Evolutionary conservation across 2,113 vertebrate genomes (phyloP).

Genomic region (Dinomys branickii): DNA sequence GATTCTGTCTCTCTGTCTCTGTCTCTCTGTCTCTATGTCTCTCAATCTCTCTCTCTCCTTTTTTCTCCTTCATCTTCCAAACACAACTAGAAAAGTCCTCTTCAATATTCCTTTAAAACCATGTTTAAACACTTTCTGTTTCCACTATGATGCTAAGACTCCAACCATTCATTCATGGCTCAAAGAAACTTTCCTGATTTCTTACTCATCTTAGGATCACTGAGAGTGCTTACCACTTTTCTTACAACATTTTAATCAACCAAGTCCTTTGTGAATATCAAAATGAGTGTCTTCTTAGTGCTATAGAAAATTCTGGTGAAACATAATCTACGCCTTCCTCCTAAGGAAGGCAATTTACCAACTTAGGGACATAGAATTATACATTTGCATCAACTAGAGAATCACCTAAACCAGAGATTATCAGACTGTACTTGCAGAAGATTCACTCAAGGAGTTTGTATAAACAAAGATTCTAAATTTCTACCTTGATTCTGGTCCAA

Average conservation of each 20-base stretch:
- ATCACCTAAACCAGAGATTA: not conserved
- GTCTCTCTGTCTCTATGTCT: not conserved
- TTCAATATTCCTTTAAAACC: not conserved
- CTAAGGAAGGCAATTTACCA: not conserved
- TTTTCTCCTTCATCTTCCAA: not conserved
- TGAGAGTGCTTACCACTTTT: not conserved
- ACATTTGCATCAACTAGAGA: not conserved
- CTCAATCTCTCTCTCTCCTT: not conserved
- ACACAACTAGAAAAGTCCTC: not conserved
- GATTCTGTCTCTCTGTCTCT: not conserved
- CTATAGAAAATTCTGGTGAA: not conserved
- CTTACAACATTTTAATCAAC: not conserved
- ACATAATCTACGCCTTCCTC: not conserved
- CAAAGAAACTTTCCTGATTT: not conserved
- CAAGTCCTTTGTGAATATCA: not conserved
- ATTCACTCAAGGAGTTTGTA: not conserved
- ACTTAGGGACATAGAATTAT: not conserved
- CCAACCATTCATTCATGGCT: not conserved
- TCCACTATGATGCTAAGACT: not conserved
- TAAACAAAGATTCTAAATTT: not conserved
- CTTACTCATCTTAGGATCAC: not conserved
- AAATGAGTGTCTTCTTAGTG: not conserved
- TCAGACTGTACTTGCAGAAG: not conserved
- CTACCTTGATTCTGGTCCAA: not conserved
- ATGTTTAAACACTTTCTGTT: not conserved